Percentiles rank a stretch among this genome's conserved stretches.
Evolutionary conservation across 2,113 vertebrate genomes (phyloP).

Genomic region (Nycticorax nycticorax): DNA sequence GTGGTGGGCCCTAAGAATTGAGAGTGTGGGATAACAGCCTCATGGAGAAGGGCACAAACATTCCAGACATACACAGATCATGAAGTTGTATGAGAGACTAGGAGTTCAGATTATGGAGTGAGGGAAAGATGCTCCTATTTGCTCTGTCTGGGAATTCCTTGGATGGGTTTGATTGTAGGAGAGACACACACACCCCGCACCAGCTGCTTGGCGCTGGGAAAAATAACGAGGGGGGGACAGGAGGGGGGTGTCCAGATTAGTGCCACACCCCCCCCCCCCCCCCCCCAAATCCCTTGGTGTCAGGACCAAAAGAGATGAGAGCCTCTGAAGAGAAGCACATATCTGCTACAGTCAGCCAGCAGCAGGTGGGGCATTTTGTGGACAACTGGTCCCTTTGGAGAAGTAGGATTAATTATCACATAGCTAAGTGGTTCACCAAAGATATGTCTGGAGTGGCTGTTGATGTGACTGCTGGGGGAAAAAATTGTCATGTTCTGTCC

Average conservation of each 20-base stretch:
- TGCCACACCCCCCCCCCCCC: too few species aligned
- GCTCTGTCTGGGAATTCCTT: neutral
- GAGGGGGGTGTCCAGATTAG: too few species aligned
- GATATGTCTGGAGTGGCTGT: neutral
- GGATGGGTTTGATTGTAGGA: neutral
- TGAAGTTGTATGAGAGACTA: neutral
- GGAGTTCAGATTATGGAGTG: neutral
- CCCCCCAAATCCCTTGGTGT: fast-evolving
- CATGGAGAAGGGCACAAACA: neutral
- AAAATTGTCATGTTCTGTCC: neutral
- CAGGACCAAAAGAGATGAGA: neutral
- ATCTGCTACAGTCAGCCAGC: neutral
- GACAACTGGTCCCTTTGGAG: neutral
- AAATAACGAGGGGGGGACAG: too few species aligned
- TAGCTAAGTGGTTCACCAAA: neutral
- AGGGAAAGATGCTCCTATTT: neutral
- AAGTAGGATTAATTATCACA: neutral
- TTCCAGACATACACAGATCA: neutral
- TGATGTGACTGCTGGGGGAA: neutral
- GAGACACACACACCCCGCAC: too few species aligned
- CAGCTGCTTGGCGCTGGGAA: too few species aligned
- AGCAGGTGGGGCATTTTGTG: neutral
- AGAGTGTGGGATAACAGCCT: neutral
- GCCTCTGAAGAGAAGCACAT: neutral
- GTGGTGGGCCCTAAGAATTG: neutral